A percentile compares a stretch with the other conserved stretches of the same genome.
These are phyloP conservation scores for Phaethornis superciliosus DNA, from an alignment of 2,113 vertebrate species.

Conservation along the genomic window DNA sequence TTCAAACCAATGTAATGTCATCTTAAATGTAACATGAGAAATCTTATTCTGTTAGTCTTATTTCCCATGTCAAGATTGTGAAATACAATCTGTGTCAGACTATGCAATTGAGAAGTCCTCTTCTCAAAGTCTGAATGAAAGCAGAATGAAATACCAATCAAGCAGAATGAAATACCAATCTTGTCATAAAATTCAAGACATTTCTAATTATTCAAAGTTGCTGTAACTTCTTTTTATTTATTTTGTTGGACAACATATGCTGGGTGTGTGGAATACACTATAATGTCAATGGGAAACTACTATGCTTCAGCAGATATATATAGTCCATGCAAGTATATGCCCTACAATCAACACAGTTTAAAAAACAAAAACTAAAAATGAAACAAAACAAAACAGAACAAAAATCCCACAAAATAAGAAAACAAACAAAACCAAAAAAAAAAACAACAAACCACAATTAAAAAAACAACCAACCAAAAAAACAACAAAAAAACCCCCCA, in stretches of 20 bases:
- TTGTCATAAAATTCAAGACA: not conserved
- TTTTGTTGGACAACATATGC: not conserved
- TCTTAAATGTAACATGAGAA: not conserved
- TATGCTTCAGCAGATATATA: not conserved
- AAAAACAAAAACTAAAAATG: not conserved
- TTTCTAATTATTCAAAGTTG: not conserved
- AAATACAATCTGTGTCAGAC: not conserved
- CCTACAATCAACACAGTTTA: not conserved
- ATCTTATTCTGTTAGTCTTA: not conserved
- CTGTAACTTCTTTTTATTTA: not conserved
- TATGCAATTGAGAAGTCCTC: not conserved
- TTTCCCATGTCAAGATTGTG: not conserved
- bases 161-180: not conserved
- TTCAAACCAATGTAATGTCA: not conserved
- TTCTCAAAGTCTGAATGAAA: not conserved
- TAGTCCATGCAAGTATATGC: not conserved
- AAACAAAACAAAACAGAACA: too few relatives aligned
- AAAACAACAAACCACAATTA: not conserved
- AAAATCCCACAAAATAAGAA: too few relatives aligned
- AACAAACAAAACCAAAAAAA: too few relatives aligned
- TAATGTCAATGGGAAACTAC: not conserved
- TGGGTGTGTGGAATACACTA: not conserved
- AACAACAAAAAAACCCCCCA: too few relatives aligned
- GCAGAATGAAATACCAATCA: not conserved
- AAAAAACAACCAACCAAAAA: too few relatives aligned